Evolutionary conservation across 2,888 invertebrate genomes (phyloP), one percentile per base, ranked within the genome.

Genomic region (Aplocera efformata): DNA sequence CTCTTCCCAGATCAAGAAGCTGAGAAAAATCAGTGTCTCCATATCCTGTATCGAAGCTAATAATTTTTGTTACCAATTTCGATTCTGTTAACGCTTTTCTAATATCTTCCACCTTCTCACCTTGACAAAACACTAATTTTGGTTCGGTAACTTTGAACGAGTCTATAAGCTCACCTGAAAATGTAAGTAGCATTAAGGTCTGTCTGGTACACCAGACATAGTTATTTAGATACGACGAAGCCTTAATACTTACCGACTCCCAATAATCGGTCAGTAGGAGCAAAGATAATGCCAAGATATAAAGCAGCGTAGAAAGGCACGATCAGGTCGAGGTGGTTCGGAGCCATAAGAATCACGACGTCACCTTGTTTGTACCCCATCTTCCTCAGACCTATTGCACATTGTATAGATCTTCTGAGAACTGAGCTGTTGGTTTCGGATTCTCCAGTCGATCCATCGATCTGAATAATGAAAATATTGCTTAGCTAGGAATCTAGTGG

Each of bases 251-350:
- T 55, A 82, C 81, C 53, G 7, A 68, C 46, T 13, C 59, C 56
- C 20, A 78, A 56, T 23, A 62, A 69, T 1, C 47, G 55, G 37
- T 82, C 82, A 0, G 70, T 42, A 3, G 65, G 64, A 1, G 76
- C 63, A n/a, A 72, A 43, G n/a, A 63, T 56, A 1, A 78, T 67
- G 1, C 90, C 89, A 4, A 86, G 64, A 50, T 74, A 88, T 1
- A 85, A 48, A 0, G 80, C 74, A 1, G 89, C 88, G 27, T 89
- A 76, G 31, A 82, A 72, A 0, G 90, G 88, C 13, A 89, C 69
- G 3, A 64, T 63, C 6, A 79, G 57, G 38, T 90, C 73, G 3
- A 88, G 21, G 22, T 84, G 82, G 45, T 80, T 89, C 0, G 76
- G 73, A 3, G 79, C 82, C 69, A 89, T 88, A 0, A 89, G 44